phyloP scores from a whole-genome alignment of 2,113 vertebrate species.

The Cyanoderma ruficeps region DNA sequence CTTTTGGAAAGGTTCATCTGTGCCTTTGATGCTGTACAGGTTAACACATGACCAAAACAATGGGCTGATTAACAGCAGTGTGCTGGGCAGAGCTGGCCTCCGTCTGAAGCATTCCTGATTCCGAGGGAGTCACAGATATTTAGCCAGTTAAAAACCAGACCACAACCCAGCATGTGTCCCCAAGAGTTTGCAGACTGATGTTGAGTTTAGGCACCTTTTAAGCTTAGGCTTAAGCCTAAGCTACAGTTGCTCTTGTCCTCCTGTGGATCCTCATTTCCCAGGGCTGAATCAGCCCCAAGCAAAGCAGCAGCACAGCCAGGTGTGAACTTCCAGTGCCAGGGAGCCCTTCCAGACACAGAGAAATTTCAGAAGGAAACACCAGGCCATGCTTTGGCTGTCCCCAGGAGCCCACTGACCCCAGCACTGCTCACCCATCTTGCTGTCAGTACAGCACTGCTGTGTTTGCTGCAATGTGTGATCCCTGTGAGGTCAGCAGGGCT shows the following conservation, averaged over 20 bases:
- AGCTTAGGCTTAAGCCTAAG: background rate
- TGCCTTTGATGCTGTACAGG: background rate
- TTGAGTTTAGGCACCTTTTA: background rate
- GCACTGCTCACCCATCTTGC: accelerated
- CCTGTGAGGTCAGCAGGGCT: background rate
- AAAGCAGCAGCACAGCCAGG: background rate
- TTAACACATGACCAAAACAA: background rate
- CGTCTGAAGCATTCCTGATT: background rate
- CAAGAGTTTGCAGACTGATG: background rate
- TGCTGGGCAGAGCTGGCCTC: background rate
- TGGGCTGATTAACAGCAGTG: background rate
- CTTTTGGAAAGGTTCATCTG: background rate
- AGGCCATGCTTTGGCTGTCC: background rate
- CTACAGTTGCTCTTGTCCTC: background rate
- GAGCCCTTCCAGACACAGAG: background rate
- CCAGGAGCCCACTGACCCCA: background rate
- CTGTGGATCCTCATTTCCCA: background rate
- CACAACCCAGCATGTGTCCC: background rate
- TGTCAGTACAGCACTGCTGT: background rate
- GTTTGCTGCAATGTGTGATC: background rate
- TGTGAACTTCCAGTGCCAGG: background rate
- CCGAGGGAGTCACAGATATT: background rate
- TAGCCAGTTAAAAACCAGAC: background rate
- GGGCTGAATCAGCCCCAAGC: background rate
- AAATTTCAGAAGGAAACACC: background rate